Evolutionary conservation across 2,888 invertebrate genomes (phyloP).

Genomic region (Acleris sparsana): DNA sequence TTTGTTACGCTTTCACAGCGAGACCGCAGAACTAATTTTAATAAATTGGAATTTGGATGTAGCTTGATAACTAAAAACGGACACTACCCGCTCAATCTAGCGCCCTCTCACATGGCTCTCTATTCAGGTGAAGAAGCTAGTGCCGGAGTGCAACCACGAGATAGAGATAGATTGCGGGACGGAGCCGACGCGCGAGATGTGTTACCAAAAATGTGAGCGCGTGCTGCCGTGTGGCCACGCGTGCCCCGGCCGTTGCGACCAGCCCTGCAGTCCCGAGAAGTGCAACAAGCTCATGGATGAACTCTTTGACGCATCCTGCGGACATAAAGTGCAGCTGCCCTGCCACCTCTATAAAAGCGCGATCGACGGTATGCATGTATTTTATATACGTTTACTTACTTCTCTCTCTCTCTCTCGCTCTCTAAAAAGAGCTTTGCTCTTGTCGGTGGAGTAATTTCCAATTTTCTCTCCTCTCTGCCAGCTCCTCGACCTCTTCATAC

Average conservation of each 20-base stretch:
- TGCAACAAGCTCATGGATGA: conserved; percentile 56
- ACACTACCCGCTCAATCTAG: too few species aligned
- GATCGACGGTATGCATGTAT: not conserved
- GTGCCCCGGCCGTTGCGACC: conserved; percentile 68
- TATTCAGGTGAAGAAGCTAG: conserved; percentile 67
- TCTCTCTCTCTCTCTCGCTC: too few species aligned
- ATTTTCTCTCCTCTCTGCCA: too few species aligned
- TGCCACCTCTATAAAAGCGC: conserved; percentile 52
- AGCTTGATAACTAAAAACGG: too few species aligned
- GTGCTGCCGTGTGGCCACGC: conserved; percentile 76
- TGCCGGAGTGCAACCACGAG: conserved; percentile 70
- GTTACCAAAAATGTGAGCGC: conserved; percentile 71
- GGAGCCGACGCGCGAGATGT: conserved; percentile 54
- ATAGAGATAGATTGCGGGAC: conserved; percentile 65
- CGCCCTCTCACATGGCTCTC: too few species aligned
- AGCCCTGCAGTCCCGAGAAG: conserved; percentile 54
- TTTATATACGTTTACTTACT: too few species aligned
- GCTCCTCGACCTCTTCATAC: too few species aligned
- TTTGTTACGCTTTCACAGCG: too few species aligned
- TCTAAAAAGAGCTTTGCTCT: too few species aligned
- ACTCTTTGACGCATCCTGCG: conserved; percentile 67
- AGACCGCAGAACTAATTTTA: too few species aligned
- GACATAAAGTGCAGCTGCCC: conserved; percentile 72
- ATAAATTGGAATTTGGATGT: too few species aligned
- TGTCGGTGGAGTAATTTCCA: too few species aligned